phyloP scores from a whole-genome alignment of 2,797 vertebrate species.

The Parauchenoglanis punctatus region DNA sequence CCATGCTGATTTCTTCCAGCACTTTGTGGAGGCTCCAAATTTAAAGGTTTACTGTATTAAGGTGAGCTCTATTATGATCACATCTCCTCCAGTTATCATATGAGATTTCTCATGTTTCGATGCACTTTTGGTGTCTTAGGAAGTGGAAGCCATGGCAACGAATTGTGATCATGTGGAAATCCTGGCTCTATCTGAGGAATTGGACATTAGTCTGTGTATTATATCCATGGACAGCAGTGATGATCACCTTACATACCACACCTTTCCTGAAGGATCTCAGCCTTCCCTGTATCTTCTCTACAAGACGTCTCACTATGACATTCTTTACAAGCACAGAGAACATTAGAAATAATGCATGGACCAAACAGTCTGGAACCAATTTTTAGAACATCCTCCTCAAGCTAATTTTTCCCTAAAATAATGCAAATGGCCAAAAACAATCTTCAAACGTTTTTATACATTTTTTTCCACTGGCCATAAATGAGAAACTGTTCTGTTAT shows the following conservation, averaged over 20 bases:
- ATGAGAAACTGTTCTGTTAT: neutral
- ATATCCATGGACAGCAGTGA: conserved; percentile 75
- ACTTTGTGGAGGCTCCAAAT: conserved; percentile 81
- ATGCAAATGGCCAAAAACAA: neutral
- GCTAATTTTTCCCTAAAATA: neutral
- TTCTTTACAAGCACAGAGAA: conserved; percentile 69
- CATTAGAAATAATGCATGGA: conserved; percentile 48
- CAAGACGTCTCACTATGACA: conserved; percentile 76
- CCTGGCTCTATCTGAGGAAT: conserved; percentile 77
- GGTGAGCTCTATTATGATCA: conserved; percentile 62
- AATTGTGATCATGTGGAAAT: conserved; percentile 83
- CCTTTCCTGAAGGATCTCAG: conserved; percentile 77
- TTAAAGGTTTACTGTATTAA: conserved; percentile 80
- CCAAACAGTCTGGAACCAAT: neutral
- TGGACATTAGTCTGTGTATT: conserved; percentile 75
- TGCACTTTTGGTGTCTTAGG: conserved; percentile 60
- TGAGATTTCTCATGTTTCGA: neutral
- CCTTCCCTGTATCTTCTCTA: conserved; percentile 79
- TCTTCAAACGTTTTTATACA: neutral
- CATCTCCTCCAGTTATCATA: neutral
- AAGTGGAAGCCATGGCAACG: conserved; percentile 79
- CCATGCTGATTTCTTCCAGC: conserved; percentile 78
- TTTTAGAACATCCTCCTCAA: neutral
- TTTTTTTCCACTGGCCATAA: neutral
- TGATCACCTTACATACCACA: conserved; percentile 69